Base-by-base conservation (phyloP, 2,888 invertebrate genomes). In the Linnaemya tessellans region DNA sequence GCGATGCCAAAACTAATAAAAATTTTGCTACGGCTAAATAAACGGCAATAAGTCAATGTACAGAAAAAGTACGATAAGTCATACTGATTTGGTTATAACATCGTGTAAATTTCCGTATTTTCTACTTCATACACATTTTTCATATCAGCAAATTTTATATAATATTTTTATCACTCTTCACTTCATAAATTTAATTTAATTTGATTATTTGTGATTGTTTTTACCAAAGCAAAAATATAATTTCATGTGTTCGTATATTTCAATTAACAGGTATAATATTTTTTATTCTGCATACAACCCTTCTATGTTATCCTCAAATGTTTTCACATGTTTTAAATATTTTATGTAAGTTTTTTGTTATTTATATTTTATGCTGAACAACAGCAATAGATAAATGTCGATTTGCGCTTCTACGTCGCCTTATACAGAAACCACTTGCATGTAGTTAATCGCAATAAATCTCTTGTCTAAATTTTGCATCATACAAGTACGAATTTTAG, bases 401-500 rank as follows among this genome's bases (percentile, higher is more conserved):
- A 65, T 18, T 30, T 15, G 46, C 41, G n/a, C 25, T 49, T 68
- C 74, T 0, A 54, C 65, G 43, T 70, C 58, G 13, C 30, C 54
- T 20, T 68, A 15, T 51, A 49, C 22, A 20, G 43, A 13, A 68
- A 68, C 62, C 84, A 79, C 78, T 78, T 83, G 84, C 84, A 62
- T 79, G 62, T 25, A 64, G 5, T 64, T 70, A 41, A 70, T 84
- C 64, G 68, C 62, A 80, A 60, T 68, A 78, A 54, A 41, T 68
- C 30, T 71, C 58, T 43, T 67, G 11, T 60, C 58, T 51, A 41
- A 46, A 54, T 9, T 77, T 43, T 80, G 20, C 67, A 56, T 60
- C 15, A 51, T n/a, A 65, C 41, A 20, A 62, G 20, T 62, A 65
- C 51, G 75, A 30, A 68, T 73, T 84, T 84, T 84, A 81, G 78